Evolutionary conservation across 2,113 vertebrate species (phyloP).

Genomic region (Regulus satrapa): DNA sequence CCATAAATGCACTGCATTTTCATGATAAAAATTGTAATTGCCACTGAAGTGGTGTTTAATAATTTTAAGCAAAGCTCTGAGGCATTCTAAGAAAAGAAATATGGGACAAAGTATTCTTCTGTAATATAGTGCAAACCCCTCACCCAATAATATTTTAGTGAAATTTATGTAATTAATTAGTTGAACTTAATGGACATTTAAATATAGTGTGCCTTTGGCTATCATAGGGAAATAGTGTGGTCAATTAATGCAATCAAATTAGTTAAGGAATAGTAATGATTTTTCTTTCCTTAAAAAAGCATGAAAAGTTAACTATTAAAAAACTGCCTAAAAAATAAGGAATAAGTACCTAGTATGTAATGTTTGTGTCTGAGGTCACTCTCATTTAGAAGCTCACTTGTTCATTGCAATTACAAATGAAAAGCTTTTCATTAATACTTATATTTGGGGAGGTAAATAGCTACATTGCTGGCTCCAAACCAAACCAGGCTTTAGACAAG

Average conservation of each 20-base stretch:
- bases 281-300: not conserved
- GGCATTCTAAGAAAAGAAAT: not conserved
- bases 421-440: not conserved
- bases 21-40: not conserved
- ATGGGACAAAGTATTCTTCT: not conserved
- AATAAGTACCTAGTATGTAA: not conserved
- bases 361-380: not conserved
- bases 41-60: not conserved
- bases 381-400: not conserved
- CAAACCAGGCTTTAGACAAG: not conserved
- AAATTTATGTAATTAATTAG: conserved; percentile 11
- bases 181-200: not conserved
- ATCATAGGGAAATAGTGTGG: not conserved
- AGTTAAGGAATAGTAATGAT: not conserved
- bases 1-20: not conserved
- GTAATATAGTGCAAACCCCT: not conserved
- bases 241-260: not conserved
- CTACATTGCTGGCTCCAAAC: not conserved
- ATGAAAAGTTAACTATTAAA: not conserved
- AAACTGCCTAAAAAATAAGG: not conserved
- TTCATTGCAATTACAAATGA: not conserved
- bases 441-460: not conserved
- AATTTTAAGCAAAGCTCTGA: not conserved
- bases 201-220: not conserved
- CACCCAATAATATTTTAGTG: not conserved